Base-by-base conservation (phyloP, 2,888 invertebrate genomes). In the Dendrolimus pini region DNA sequence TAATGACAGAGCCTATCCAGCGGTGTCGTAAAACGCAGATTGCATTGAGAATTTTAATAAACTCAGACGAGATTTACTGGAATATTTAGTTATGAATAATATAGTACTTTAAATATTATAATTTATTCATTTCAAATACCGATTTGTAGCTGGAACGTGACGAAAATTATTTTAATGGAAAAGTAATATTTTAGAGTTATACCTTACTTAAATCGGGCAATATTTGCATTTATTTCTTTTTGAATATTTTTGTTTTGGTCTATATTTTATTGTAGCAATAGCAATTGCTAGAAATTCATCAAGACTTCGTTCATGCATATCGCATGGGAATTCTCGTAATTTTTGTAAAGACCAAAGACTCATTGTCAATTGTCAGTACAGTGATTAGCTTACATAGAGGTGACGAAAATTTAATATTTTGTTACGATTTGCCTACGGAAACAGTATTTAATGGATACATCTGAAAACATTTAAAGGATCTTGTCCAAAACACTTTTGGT, bases 11-110 rank as follows among this genome's bases (percentile, higher is more conserved):
- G 67, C 66, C 67, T 75, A 73, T 70, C 67, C 69, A 60, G 66
- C 58, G 61, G 59, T 59, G 67, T 68, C 75, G 70, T 79, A 77
- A 80, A 80, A 76, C 70, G 72, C 70, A 72, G 73, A 79, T 78
- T 76, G 75, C 72, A 72, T 60, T 64, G 71, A 68, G 72, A 77
- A 77, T 78, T 78, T 78, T 78, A 78, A 79, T 80, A 77, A 75
- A 71, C 68, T 60, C 60, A 57, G 61, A 62, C 64, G 61, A 59
- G 61, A 61, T 63, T 60, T 64, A 57, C 7, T 60, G 58, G 60
- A 60, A 59, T 60, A 66, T 58, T 59, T 13, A 62, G 61, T 62
- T 68, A 60, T 63, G 57, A 63, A 64, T 62, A 62, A 66, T 62
- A 54, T 56, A 59, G 57, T 18, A 53, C 53, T 54, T 52, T 54